Percentiles rank a stretch among this genome's conserved stretches.
Conservation (phyloP, 2,797 vertebrate species). For the Hippocampus kuda region DNA sequence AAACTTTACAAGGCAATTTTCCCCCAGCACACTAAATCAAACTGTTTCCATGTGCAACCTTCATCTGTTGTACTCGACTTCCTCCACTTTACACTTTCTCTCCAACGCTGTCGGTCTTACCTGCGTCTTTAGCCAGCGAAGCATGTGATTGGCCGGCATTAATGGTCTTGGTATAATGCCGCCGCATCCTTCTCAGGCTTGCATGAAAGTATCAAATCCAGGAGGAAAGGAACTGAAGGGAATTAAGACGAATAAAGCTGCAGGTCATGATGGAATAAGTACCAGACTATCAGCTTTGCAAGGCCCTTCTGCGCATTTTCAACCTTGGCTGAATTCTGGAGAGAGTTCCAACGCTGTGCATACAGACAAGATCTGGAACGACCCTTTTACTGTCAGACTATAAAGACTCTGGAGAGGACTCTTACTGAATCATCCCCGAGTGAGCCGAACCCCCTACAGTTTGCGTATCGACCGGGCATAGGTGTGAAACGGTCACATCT, state of each 20-base stretch:
- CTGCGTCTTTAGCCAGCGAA: conserved; percentile 28
- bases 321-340: neutral
- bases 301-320: neutral
- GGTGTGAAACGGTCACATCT: neutral
- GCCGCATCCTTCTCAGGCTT: conserved; percentile 28
- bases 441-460: neutral
- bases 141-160: conserved; percentile 41
- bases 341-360: neutral
- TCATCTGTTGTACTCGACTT: conserved; percentile 5
- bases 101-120: conserved; percentile 3
- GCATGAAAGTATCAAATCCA: conserved; percentile 12
- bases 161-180: conserved; percentile 38
- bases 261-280: neutral
- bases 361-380: neutral
- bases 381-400: too few species aligned
- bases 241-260: neutral
- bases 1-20: conserved; percentile 23
- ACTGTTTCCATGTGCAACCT: neutral
- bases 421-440: neutral
- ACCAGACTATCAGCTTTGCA: neutral
- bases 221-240: neutral
- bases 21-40: conserved; percentile 4
- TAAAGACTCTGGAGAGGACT: neutral
- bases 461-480: neutral
- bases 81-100: neutral